Conservation (phyloP, 2,888 invertebrate species). For the Anaspis maculata region DNA sequence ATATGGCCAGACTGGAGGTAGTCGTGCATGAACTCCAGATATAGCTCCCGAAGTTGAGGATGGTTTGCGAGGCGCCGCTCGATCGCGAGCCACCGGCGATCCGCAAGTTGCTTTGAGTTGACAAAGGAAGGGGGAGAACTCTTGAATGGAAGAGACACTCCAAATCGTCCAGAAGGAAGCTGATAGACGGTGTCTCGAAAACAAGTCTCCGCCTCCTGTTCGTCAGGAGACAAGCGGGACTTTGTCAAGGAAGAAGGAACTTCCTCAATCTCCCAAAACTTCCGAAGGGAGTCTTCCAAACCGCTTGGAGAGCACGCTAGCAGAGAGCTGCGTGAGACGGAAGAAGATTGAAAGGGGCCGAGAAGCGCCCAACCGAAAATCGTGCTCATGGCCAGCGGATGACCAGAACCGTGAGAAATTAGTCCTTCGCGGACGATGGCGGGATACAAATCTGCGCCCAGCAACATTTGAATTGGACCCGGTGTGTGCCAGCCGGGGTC, state of each 20-base stretch:
- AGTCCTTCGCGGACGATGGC: not conserved
- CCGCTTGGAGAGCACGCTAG: not conserved
- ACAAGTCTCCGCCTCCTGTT: not conserved
- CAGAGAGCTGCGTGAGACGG: not conserved
- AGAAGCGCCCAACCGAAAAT: not conserved
- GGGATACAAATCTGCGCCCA: slow-evolving; percentile 1
- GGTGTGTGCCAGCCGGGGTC: slow-evolving; percentile 1
- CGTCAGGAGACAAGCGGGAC: not conserved
- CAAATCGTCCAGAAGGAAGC: not conserved
- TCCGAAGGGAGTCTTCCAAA: not conserved
- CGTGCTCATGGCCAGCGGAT: not conserved
- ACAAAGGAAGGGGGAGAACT: not conserved
- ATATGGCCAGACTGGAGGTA: slow-evolving; percentile 10
- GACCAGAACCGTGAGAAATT: not conserved
- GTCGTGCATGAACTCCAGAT: slow-evolving; percentile 9
- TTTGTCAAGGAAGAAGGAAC: not conserved
- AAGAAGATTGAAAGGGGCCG: not conserved
- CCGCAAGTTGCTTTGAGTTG: not conserved
- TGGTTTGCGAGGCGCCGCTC: not conserved
- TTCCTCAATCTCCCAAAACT: slow-evolving; percentile 1
- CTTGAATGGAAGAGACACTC: not conserved
- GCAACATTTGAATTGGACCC: not conserved
- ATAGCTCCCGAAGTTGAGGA: not conserved
- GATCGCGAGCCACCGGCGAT: not conserved
- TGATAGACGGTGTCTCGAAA: not conserved